Percentiles rank a stretch among this genome's conserved stretches.
Evolutionary conservation across 2,797 vertebrate species (phyloP).

Genomic region (Crocodylus rhombifer): DNA sequence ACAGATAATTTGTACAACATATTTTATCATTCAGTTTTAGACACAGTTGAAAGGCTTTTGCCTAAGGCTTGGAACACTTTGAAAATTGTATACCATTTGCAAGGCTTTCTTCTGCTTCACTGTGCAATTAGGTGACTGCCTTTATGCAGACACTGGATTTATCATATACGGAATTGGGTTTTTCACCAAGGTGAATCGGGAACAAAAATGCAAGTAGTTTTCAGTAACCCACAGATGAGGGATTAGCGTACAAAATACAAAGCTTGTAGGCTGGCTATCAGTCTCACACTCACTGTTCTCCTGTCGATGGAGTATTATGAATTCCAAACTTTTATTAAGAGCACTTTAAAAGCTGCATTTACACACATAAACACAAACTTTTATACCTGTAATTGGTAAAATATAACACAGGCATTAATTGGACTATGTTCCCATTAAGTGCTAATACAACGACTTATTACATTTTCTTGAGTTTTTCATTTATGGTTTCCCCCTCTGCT

Average conservation of each 20-base stretch:
- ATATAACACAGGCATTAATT: background rate
- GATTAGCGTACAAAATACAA: constrained; percentile 68
- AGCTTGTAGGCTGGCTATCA: constrained; percentile 58
- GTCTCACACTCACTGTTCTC: constrained; percentile 29
- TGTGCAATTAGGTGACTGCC: constrained; percentile 89
- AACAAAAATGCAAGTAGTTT: constrained; percentile 69
- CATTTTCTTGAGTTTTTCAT: background rate
- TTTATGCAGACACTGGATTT: constrained; percentile 84
- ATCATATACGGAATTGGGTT: constrained; percentile 78
- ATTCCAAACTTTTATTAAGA: constrained; percentile 43
- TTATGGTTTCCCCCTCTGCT: background rate
- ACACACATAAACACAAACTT: background rate
- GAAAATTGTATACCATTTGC: constrained; percentile 90
- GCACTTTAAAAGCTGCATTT: background rate
- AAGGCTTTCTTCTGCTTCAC: constrained; percentile 88
- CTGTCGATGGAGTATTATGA: constrained; percentile 65
- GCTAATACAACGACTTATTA: background rate
- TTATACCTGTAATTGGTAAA: background rate
- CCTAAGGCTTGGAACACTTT: constrained; percentile 92
- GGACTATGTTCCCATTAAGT: constrained; percentile 8
- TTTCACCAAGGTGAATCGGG: constrained; percentile 81
- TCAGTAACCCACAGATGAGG: constrained; percentile 61
- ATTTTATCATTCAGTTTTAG: constrained; percentile 91
- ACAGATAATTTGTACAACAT: constrained; percentile 91
- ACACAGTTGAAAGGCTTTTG: constrained; percentile 91